Conservation (phyloP, 2,797 vertebrate species). For the Tapera naevia region DNA sequence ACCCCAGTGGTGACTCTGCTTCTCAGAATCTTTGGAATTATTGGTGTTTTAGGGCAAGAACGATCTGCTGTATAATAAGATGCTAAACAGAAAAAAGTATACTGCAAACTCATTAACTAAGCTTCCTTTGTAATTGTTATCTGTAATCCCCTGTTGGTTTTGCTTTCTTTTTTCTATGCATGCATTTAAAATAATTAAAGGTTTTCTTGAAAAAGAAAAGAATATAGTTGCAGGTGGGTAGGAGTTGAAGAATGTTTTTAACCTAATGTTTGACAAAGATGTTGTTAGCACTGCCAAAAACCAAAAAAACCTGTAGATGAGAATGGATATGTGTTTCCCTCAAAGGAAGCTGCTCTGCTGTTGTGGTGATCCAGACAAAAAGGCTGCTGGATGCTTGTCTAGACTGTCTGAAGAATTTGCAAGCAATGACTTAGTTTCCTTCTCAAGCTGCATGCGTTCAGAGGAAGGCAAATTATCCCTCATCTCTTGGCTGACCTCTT, state of each 20-base stretch:
- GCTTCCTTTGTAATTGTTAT: not conserved
- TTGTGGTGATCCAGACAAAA: not conserved
- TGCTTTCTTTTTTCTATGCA: not conserved
- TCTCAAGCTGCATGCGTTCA: not conserved
- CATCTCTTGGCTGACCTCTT: not conserved
- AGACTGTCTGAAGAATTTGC: not conserved
- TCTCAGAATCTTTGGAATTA: not conserved
- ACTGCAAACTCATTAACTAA: not conserved
- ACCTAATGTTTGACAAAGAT: not conserved
- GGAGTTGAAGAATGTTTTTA: not conserved
- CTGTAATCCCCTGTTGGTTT: not conserved
- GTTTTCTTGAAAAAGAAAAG: not conserved
- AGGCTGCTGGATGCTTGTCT: not conserved
- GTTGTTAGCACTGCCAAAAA: not conserved
- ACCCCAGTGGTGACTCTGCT: constrained; percentile 17
- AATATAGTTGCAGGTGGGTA: not conserved
- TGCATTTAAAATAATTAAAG: not conserved
- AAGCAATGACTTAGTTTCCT: not conserved
- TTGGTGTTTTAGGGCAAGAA: not conserved
- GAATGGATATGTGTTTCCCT: not conserved
- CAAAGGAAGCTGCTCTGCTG: not conserved
- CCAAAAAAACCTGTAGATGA: constrained; percentile 8
- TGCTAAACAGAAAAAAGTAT: not conserved
- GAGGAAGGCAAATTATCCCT: not conserved
- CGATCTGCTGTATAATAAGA: not conserved